Evolutionary conservation across 2,113 vertebrate species (phyloP).

Genomic region (Rhea pennata): DNA sequence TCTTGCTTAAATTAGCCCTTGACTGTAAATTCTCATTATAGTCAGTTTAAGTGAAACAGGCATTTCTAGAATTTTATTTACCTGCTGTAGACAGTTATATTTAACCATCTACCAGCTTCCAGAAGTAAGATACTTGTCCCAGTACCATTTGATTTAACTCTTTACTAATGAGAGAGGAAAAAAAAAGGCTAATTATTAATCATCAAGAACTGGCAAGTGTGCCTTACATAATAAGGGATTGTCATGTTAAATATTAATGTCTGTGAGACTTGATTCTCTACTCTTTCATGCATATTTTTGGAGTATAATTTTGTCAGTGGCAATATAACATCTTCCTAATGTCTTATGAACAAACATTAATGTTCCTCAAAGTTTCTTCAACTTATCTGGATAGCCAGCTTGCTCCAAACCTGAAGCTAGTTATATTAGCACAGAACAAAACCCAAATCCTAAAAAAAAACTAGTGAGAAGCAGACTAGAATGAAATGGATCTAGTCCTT

Average conservation of each 20-base stretch:
- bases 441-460: neutral
- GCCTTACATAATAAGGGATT: neutral
- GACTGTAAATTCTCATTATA: neutral
- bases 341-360: neutral
- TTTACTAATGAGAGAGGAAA: neutral
- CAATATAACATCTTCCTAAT: neutral
- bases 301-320: neutral
- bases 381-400: neutral
- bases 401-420: neutral
- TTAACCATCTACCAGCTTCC: neutral
- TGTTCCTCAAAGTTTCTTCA: neutral
- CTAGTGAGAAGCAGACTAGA: neutral
- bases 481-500: neutral
- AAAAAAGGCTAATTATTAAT: neutral
- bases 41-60: neutral
- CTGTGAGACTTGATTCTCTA: neutral
- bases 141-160: neutral
- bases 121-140: neutral
- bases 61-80: neutral
- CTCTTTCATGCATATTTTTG: neutral
- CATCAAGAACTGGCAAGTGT: neutral
- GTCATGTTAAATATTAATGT: neutral
- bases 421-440: neutral
- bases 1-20: neutral
- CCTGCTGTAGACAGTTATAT: neutral